phyloP scores from a whole-genome alignment of 2,113 vertebrate genomes.

The Sterrhoptilus dennistouni region DNA sequence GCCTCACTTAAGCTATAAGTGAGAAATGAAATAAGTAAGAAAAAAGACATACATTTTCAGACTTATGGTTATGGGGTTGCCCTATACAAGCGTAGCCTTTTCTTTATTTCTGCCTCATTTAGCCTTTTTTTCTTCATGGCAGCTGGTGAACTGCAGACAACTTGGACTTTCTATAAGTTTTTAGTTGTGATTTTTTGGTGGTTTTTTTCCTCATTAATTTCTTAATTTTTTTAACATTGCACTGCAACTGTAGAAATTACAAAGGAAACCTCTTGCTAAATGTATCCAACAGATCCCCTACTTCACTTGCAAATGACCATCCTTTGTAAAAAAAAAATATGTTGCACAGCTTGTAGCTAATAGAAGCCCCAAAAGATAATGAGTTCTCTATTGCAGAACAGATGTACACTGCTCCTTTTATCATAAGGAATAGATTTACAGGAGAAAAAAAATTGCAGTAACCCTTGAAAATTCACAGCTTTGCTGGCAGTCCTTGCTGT shows the following conservation, averaged over 20 bases:
- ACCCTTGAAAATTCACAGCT: constrained; percentile 27
- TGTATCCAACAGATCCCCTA: neutral
- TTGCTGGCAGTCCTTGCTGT: constrained; percentile 28
- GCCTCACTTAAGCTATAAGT: neutral
- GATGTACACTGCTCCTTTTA: constrained; percentile 36
- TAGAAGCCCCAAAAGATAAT: constrained; percentile 48
- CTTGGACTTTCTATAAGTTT: neutral
- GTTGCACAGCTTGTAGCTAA: constrained; percentile 48
- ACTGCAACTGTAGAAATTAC: neutral
- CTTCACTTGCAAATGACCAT: constrained; percentile 46
- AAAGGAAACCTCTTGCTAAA: neutral
- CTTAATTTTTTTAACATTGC: neutral
- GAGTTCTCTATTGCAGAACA: constrained; percentile 44
- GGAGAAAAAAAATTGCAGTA: neutral
- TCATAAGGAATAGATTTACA: constrained; percentile 38
- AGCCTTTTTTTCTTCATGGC: neutral
- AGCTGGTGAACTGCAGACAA: neutral
- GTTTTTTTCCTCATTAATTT: neutral
- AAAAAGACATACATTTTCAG: neutral
- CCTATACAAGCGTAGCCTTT: neutral
- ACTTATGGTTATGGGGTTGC: neutral
- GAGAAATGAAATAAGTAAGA: neutral
- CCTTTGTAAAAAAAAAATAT: neutral
- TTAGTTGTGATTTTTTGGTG: too few species aligned
- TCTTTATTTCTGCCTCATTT: neutral